phyloP scores from a whole-genome alignment of 1,140 invertebrate genomes.

The Drosophila takahashii region DNA sequence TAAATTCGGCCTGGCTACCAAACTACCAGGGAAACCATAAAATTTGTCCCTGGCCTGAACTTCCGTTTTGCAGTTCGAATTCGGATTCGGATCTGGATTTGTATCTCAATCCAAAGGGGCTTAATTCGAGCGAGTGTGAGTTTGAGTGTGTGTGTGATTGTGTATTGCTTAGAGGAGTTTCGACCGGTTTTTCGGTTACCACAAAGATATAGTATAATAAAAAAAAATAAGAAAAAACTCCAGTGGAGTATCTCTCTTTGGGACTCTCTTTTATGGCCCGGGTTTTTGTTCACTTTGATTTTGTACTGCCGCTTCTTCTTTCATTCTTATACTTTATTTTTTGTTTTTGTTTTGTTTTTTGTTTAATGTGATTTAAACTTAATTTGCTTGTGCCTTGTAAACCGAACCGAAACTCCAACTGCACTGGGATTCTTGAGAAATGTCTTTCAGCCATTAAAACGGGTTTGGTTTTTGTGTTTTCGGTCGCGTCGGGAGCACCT shows the following conservation, averaged over 20 bases:
- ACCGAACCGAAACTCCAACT: slow-evolving; percentile 31
- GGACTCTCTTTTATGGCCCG: slow-evolving; percentile 50
- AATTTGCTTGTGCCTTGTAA: slow-evolving; percentile 61
- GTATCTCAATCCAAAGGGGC: slow-evolving; percentile 29
- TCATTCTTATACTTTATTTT: slow-evolving; percentile 28
- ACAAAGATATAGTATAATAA: slow-evolving; percentile 35
- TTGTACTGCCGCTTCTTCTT: slow-evolving; percentile 24
- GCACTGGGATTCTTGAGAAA: slow-evolving; percentile 70
- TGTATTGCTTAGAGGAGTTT: slow-evolving; percentile 47
- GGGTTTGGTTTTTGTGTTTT: slow-evolving; percentile 40
- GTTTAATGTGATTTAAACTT: slow-evolving; percentile 68
- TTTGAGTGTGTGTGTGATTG: slow-evolving; percentile 9
- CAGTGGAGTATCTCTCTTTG: slow-evolving; percentile 30
- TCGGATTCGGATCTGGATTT: slow-evolving; percentile 41
- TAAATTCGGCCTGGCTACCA: background rate
- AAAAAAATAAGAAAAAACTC: slow-evolving; percentile 5
- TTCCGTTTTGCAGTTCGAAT: slow-evolving; percentile 35
- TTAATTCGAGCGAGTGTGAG: slow-evolving; percentile 8
- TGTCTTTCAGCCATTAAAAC: slow-evolving; percentile 39
- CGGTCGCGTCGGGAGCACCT: slow-evolving; percentile 46
- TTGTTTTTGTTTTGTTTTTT: background rate
- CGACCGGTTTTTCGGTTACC: slow-evolving; percentile 46
- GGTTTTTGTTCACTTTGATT: slow-evolving; percentile 44
- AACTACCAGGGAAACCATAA: slow-evolving; percentile 26
- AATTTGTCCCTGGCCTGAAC: slow-evolving; percentile 26